Evolutionary conservation across 2,888 invertebrate genomes (phyloP), one percentile per base, ranked within the genome.

Genomic region (Orthonevra nobilis): DNA sequence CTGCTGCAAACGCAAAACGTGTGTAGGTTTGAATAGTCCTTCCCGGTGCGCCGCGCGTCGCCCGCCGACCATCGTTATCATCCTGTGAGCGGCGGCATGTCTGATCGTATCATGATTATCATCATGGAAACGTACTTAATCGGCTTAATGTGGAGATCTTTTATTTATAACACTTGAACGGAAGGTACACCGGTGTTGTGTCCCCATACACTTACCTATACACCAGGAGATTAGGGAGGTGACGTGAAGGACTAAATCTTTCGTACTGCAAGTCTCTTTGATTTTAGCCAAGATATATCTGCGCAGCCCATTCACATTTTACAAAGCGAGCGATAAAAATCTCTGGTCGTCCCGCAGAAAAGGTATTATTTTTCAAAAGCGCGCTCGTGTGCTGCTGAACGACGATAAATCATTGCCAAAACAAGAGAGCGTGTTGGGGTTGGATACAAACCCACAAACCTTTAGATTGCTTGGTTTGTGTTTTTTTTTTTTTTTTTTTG

Each of bases 51-150:
- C 17, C 26, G 6, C 12, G 46, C 19, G 50, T 30, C n/a, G n/a
- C 15, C 38, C 34, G 38, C 20, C 32, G 32, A 38, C 61, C 66
- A 48, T 72, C 79, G 79, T 79, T 79, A 79, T 79, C 79, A 48
- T 66, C 56, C 48, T 66, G 50, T 44, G 79, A 73, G 79, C 79
- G 79, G 79, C 79, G 79, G 79, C 66, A 60, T 68, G 79, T 79
- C 79, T 79, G 79, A 79, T 79, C 79, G 66, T 73, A 79, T 79
- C 79, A 72, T 48, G 79, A 79, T 79, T 72, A 79, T 72, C 72
- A 79, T 73, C 66, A 44, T 60, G 66, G 66, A 14, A 73, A 66
- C 79, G 60, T 68, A 68, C 73, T 73, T 79, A 79, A 79, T 79
- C 79, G 79, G 79, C 79, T 79, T 79, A 79, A 79, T 79, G 73